phyloP scores from a whole-genome alignment of 92 coral and sea anemone species.

The Desmophyllum pertusum region DNA sequence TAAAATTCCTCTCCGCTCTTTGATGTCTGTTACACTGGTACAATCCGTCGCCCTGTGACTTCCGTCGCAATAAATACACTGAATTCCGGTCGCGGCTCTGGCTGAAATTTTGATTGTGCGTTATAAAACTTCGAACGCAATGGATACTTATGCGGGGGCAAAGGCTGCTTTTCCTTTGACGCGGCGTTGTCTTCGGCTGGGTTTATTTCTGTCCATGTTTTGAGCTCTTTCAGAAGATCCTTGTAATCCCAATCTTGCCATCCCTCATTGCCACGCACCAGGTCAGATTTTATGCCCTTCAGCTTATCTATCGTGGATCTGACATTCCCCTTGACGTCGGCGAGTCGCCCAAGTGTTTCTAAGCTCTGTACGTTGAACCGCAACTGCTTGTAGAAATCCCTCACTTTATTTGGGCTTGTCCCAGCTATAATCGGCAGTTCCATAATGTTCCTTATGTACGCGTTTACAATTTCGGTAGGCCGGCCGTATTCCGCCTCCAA shows the following conservation, averaged over 20 bases:
- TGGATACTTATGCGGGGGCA: too few species aligned
- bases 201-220: conserved; percentile 59
- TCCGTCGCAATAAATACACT: too few species aligned
- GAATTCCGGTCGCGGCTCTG: too few species aligned
- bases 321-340: conserved; percentile 59
- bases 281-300: conserved; percentile 60
- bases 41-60: too few species aligned
- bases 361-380: conserved; percentile 56
- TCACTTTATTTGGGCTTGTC: conserved; percentile 48
- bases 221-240: conserved; percentile 51
- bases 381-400: conserved; percentile 60
- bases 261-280: conserved; percentile 64
- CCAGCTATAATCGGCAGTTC: conserved; percentile 57
- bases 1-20: conserved; percentile 58
- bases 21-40: conserved; percentile 11
- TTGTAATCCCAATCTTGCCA: conserved; percentile 67
- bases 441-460: conserved; percentile 60
- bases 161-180: too few species aligned
- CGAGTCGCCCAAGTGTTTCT: conserved; percentile 54
- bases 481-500: conserved; percentile 64
- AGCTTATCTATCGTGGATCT: conserved; percentile 55
- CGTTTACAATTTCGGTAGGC: conserved; percentile 56
- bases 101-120: too few species aligned
- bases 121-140: too few species aligned
- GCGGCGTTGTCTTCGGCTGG: conserved; percentile 25